Evolutionary conservation across 2,113 vertebrate species (phyloP).

Genomic region (Mormyrus lacerda): DNA sequence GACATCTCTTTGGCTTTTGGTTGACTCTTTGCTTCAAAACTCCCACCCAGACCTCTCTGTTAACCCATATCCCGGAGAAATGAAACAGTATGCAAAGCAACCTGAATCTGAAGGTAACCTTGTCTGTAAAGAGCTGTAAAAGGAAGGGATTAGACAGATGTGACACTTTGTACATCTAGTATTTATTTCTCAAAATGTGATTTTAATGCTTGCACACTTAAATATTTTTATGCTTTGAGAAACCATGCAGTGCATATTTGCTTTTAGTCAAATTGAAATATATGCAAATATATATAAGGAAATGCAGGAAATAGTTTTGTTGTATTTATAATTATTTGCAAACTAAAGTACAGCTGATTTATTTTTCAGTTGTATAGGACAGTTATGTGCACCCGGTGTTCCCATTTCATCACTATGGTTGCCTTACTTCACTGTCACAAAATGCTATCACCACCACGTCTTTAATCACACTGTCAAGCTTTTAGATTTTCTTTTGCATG

Average conservation of each 20-base stretch:
- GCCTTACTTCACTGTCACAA: background rate
- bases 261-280: conserved; percentile 7
- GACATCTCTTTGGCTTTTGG: conserved; percentile 34
- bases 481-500: background rate
- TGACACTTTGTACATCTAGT: background rate
- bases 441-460: too few relatives aligned
- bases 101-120: conserved; percentile 13
- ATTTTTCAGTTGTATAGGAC: conserved; percentile 8
- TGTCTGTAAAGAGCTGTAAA: background rate
- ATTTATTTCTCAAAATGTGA: conserved; percentile 18
- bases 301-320: conserved; percentile 14
- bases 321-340: conserved; percentile 16
- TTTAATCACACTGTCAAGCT: background rate
- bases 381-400: background rate
- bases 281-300: conserved; percentile 29
- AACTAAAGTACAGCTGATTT: background rate
- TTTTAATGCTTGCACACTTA: background rate
- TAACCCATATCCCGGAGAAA: background rate
- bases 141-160: background rate
- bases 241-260: background rate
- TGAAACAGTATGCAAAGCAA: background rate
- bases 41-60: background rate
- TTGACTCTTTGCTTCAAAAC: background rate
- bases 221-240: background rate
- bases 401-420: background rate